Evolutionary conservation across 1,140 invertebrate species (phyloP), one percentile per base, ranked within the genome.

Genomic region (Bombus waltoni): DNA sequence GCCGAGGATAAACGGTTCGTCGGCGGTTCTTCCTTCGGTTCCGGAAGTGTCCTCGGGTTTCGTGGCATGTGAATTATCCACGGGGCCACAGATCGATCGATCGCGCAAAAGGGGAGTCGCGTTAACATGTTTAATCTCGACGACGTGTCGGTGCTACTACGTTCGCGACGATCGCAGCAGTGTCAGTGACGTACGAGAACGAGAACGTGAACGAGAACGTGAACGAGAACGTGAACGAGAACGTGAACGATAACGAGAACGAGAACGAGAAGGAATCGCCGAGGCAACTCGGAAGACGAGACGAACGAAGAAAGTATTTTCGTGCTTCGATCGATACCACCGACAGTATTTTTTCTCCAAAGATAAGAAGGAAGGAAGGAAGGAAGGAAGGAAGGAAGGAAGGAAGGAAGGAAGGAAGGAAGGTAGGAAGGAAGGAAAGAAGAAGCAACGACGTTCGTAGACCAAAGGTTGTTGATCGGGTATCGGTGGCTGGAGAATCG

Each of bases 331-430:
- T 32, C 72, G 22, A 44, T 47, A 65, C 35, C 76, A 28, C 32
- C 32, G 32, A 88, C 83, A 89, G 87, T 89, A 88, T 89, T 89
- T 57, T 73, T 42, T 4, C 38, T 40, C 82, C 75, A 79, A 84
- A 84, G 82, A 86, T 57, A 42, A 80, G 38, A 57, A 83, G 66
- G 13, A 28, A n/a, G 15, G 25, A 18, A 70, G 32, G 22, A 22
- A 22, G 18, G 18, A 9, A 57, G 18, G 22, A 57, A 59, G 22
- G 25, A 59, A 0, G 6, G 28, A 62, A 62, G 35, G 35, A 38
- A 35, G 35, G 66, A 70, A 18, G 6, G 53, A 32, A 32, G 32
- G 32, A 0, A 32, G 32, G 32, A 0, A 32, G 32, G 32, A 0
- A 32, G 32, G 32, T 32, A 32, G 32, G 32, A 32, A 32, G 32